Conservation (phyloP, 2,888 invertebrate species). For the Spodoptera exigua region DNA sequence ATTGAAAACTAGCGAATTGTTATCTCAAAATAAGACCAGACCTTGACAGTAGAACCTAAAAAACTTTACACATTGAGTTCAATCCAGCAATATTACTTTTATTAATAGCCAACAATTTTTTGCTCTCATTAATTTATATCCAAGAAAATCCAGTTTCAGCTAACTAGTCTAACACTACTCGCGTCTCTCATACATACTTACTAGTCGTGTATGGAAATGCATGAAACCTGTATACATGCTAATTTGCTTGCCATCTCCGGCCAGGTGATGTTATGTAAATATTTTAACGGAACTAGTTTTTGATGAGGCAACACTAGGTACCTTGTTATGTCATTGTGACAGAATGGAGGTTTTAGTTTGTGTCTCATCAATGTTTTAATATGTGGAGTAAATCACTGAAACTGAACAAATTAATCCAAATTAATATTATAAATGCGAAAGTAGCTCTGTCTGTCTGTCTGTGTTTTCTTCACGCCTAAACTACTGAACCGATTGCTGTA, state of each 20-base stretch:
- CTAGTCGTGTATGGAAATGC: constrained; percentile 33
- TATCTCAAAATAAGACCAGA: too few species aligned
- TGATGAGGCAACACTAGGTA: constrained; percentile 51
- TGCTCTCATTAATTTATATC: constrained; percentile 1
- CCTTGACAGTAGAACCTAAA: too few species aligned
- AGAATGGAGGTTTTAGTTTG: not conserved
- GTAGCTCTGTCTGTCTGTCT: too few species aligned
- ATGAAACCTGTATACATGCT: constrained; percentile 41
- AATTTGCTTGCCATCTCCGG: constrained; percentile 38
- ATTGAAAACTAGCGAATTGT: too few species aligned
- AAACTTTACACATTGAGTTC: too few species aligned
- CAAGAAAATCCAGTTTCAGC: constrained; percentile 27
- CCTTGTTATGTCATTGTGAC: constrained; percentile 50
- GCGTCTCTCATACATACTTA: constrained; percentile 24
- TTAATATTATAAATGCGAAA: too few species aligned
- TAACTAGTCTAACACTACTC: constrained; percentile 24
- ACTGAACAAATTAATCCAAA: too few species aligned
- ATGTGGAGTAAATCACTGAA: too few species aligned
- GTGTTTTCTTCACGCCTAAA: too few species aligned
- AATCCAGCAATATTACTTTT: too few species aligned
- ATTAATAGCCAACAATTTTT: constrained; percentile 7
- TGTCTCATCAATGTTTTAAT: not conserved
- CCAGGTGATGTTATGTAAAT: constrained; percentile 48
- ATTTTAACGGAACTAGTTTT: constrained; percentile 43
- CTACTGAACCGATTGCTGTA: too few species aligned